Evolutionary conservation across 2,888 invertebrate species (phyloP), one percentile per base, ranked within the genome.

Genomic region (Diarsia mendica): DNA sequence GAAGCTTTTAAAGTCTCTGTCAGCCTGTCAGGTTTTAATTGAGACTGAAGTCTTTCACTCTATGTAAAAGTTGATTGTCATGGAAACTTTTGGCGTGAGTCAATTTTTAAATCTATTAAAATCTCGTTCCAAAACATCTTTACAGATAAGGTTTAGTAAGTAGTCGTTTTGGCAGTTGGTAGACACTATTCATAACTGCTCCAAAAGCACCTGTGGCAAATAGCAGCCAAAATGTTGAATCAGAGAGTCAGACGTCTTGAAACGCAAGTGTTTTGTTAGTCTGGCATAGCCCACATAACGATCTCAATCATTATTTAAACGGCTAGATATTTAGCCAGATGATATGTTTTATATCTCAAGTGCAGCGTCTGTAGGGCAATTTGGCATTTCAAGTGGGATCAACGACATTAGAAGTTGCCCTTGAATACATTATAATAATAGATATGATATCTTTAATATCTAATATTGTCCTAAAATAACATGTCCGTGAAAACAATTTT

Each of bases 181-280:
- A 65, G 58, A 28, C 61, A 73, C 58, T 70, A 76, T 69, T 85
- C 76, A 79, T 72, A 69, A 53, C 60, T 60, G 51, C 11, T 49
- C n/a, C 44, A 63, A 74, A 68, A 77, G 49, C 61, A 81, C 51
- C 70, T 70, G 67, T 33, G 63, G 66, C 33, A 10, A 65, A 74
- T 72, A 44, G 64, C 58, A 73, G 77, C 82, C 87, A 87, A 85
- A 68, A 76, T 23, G 61, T 75, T 80, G 53, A 79, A 69, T 78
- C 81, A 80, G 71, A 75, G 46, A 76, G 69, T 78, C 78, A 80
- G 75, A 75, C 72, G 53, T 74, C 60, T 64, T 11, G 44, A 68
- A 60, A 64, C 33, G 60, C 67, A 68, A 77, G 49, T 60, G 39
- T 71, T 64, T 23, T 69, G 49, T 71, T 28, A 23, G 76, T 80